These are phyloP conservation scores for Mystacides longicornis DNA, from an alignment of 2,888 invertebrate genomes.

Conservation along the genomic window DNA sequence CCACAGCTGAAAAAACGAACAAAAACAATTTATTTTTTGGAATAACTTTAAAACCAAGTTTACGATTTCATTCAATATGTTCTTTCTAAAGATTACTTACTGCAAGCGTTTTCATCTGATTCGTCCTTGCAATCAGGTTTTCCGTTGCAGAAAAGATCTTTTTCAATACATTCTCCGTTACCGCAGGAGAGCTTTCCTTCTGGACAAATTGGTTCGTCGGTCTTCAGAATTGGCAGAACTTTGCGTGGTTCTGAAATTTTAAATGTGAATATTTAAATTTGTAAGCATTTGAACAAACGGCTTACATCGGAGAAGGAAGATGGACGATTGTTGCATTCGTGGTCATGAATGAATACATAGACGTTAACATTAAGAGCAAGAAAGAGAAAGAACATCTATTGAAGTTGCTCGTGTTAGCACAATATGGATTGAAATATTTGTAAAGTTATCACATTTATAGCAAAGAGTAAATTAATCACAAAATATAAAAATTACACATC, in stretches of 20 bases:
- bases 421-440: too few relatives aligned
- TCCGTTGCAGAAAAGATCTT: constrained; percentile 88
- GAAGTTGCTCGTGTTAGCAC: too few relatives aligned
- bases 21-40: background rate
- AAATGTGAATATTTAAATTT: too few relatives aligned
- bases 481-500: too few relatives aligned
- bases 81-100: constrained; percentile 64
- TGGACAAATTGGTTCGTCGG: constrained; percentile 87
- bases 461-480: too few relatives aligned
- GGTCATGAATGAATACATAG: too few relatives aligned
- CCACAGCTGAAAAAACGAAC: constrained; percentile 68
- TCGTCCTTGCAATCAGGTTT: constrained; percentile 90
- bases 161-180: constrained; percentile 86
- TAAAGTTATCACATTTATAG: too few relatives aligned
- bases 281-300: too few relatives aligned
- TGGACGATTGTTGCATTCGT: too few relatives aligned
- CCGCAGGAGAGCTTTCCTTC: constrained; percentile 88
- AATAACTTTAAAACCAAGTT: background rate
- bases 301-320: too few relatives aligned
- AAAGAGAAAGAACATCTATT: too few relatives aligned
- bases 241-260: constrained; percentile 77
- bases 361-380: too few relatives aligned
- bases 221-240: constrained; percentile 80
- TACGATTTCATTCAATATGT: background rate
- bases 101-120: constrained; percentile 91